phyloP scores from a whole-genome alignment of 2,113 vertebrate species.

The Myocastor coypus region DNA sequence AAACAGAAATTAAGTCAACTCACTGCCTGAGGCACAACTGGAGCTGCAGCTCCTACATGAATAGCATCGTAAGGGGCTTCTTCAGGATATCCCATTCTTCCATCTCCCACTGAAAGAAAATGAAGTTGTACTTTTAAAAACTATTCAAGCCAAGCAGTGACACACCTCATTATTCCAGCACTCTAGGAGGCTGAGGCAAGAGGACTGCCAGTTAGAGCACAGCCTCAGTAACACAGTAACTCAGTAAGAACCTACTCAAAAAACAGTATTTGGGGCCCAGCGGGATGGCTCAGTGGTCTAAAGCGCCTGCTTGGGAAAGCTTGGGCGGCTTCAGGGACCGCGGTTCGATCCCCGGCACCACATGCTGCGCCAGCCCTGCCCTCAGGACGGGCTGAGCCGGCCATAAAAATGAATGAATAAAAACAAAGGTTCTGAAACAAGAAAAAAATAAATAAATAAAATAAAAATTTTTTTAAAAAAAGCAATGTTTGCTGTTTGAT shows the following conservation, averaged over 20 bases:
- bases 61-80: slow-evolving; percentile 99
- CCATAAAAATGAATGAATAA: no score
- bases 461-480: no score
- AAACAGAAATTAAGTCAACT: slow-evolving; percentile 82
- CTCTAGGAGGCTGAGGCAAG: neutral
- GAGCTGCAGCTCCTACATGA: slow-evolving; percentile 97
- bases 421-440: no score
- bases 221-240: neutral
- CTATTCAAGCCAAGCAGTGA: neutral
- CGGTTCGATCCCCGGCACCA: no score
- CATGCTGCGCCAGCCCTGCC: no score
- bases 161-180: neutral
- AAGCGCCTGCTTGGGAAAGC: no score
- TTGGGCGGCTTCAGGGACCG: no score
- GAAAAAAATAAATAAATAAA: no score
- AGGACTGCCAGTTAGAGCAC: neutral
- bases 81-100: slow-evolving; percentile 92
- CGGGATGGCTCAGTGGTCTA: no score
- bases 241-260: neutral
- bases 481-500: neutral
- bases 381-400: no score
- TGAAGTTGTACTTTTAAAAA: slow-evolving; percentile 29
- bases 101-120: slow-evolving; percentile 95
- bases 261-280: no score
- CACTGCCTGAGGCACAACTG: slow-evolving; percentile 96